Evolutionary conservation across 92 coral and sea anemone species (phyloP).

Genomic region (Plumapathes pennacea): DNA sequence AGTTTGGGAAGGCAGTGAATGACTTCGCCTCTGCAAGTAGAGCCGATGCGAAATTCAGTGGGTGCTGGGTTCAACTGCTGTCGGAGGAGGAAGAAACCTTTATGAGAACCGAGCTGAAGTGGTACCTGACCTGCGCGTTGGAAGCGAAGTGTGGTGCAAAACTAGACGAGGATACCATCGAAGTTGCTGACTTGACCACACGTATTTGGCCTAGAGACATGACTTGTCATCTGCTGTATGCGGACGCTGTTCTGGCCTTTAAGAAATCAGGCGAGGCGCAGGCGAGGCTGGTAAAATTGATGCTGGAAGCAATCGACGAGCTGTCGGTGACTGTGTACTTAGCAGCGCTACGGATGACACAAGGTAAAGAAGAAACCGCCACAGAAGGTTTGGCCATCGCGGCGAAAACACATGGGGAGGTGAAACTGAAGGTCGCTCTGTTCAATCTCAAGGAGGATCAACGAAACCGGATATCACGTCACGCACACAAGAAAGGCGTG

Average conservation of each 20-base stretch:
- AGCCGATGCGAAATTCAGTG: constrained; percentile 36
- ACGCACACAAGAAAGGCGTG: constrained; percentile 72
- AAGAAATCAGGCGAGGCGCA: constrained; percentile 81
- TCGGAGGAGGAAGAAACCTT: constrained; percentile 39
- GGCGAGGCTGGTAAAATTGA: constrained; percentile 71
- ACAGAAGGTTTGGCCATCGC: constrained; percentile 65
- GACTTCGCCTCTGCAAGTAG: constrained; percentile 44
- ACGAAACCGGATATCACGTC: constrained; percentile 62
- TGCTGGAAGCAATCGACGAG: constrained; percentile 64
- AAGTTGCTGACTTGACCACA: too few relatives aligned
- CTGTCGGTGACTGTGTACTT: constrained; percentile 63
- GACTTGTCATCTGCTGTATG: constrained; percentile 69
- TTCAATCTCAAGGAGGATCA: constrained; percentile 41
- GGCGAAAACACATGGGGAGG: constrained; percentile 73
- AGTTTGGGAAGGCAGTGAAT: constrained; percentile 45
- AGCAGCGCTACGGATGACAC: constrained; percentile 77
- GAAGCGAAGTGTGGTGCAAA: too few relatives aligned
- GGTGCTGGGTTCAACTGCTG: constrained; percentile 45
- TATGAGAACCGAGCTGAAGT: constrained; percentile 37
- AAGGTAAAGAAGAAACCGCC: constrained; percentile 59
- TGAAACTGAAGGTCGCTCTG: constrained; percentile 49
- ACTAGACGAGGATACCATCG: too few relatives aligned
- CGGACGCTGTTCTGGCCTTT: constrained; percentile 58
- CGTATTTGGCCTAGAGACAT: constrained; percentile 64
- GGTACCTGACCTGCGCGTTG: constrained; percentile 23